Conservation (phyloP, 2,888 invertebrate genomes). For the Agonopterix arenella region DNA sequence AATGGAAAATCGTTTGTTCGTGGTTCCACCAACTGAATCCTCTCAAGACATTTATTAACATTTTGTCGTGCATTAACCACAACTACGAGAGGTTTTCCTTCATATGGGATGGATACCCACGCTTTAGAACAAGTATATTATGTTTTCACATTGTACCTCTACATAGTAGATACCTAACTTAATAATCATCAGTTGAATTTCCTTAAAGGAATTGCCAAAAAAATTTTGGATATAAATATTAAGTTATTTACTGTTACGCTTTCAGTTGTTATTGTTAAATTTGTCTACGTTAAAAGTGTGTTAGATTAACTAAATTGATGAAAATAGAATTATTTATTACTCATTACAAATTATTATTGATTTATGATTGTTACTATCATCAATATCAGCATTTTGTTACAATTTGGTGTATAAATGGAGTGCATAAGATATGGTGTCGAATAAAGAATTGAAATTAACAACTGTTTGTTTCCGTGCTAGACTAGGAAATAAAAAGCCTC, state of each 20-base stretch:
- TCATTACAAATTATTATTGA: slow-evolving; percentile 1
- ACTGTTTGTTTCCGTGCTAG: neutral
- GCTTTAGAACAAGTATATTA: too few species aligned
- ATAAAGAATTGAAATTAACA: slow-evolving; percentile 53
- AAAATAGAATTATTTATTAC: slow-evolving; percentile 1
- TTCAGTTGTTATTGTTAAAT: slow-evolving; percentile 11
- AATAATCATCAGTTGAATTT: slow-evolving; percentile 11
- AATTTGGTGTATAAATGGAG: slow-evolving; percentile 68
- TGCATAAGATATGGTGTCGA: slow-evolving; percentile 69
- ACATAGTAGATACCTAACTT: too few species aligned
- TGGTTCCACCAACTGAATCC: too few species aligned
- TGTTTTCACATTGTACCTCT: too few species aligned
- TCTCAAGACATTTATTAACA: too few species aligned
- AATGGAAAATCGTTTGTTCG: too few species aligned
- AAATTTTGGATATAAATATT: neutral
- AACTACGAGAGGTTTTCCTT: too few species aligned
- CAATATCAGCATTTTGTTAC: slow-evolving; percentile 68
- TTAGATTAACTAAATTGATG: neutral
- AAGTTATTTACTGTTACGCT: slow-evolving; percentile 17
- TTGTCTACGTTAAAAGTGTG: slow-evolving; percentile 4
- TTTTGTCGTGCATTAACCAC: too few species aligned
- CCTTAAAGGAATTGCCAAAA: slow-evolving; percentile 29
- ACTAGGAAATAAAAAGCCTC: too few species aligned
- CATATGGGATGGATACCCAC: too few species aligned
- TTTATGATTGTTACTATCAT: slow-evolving; percentile 5